phyloP scores from a whole-genome alignment of 2,888 invertebrate genomes.

The Drosophila rellima region DNA sequence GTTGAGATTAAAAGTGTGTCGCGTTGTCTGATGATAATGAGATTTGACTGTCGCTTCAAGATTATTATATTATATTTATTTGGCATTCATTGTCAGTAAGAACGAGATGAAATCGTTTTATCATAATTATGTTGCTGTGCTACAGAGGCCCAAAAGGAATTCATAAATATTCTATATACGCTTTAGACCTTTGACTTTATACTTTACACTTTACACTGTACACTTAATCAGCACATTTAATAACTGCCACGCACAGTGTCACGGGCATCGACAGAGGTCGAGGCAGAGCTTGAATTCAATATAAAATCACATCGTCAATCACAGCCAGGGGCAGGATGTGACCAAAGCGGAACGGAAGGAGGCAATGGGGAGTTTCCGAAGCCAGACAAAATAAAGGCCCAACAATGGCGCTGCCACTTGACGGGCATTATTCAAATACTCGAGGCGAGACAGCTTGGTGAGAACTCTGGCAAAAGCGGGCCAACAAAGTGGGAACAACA shows the following conservation, averaged over 20 bases:
- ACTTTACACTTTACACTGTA: conserved; percentile 58
- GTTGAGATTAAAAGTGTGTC: conserved; percentile 20
- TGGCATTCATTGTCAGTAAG: conserved; percentile 10
- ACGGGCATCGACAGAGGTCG: conserved; percentile 6
- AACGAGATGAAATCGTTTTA: conserved; percentile 49
- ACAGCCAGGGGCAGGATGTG: conserved; percentile 39
- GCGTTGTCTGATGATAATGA: conserved; percentile 5
- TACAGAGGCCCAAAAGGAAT: conserved; percentile 13
- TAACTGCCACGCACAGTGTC: conserved; percentile 72
- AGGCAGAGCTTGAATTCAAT: conserved; percentile 47
- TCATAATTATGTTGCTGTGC: conserved; percentile 62
- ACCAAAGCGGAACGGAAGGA: background rate
- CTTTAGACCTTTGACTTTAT: conserved; percentile 44
- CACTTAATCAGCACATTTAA: conserved; percentile 80
- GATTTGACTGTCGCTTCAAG: conserved; percentile 2
- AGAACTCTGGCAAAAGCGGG: background rate
- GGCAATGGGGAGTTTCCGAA: conserved; percentile 15
- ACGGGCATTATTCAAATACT: conserved; percentile 76
- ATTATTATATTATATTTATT: conserved; percentile 13
- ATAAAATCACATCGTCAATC: conserved; percentile 76
- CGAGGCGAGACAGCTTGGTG: conserved; percentile 19
- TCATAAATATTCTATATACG: conserved; percentile 61
- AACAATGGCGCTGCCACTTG: conserved; percentile 70
- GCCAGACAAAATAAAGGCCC: conserved; percentile 60
- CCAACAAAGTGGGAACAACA: conserved; percentile 13